A percentile compares a stretch with the other conserved stretches of the same genome.
These are phyloP conservation scores for Ditula angustiorana DNA, from an alignment of 2,888 invertebrate species.

Conservation along the genomic window DNA sequence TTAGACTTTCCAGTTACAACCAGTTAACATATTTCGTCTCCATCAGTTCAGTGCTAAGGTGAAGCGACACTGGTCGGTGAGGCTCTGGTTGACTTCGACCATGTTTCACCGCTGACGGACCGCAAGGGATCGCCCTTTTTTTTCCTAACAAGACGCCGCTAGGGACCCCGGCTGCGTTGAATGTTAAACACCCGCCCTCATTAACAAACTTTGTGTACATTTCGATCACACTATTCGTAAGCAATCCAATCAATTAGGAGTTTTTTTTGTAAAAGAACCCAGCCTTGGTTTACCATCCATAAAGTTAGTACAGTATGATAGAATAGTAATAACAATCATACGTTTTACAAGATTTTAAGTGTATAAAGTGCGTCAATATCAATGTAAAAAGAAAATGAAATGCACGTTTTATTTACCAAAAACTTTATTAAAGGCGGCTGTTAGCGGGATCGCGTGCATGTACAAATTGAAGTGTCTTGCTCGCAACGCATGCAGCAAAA, in stretches of 20 bases:
- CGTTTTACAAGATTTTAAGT: too few species aligned
- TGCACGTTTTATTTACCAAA: conserved; percentile 5
- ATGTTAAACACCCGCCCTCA: conserved; percentile 66
- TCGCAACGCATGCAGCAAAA: conserved; percentile 72
- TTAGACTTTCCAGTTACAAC: too few species aligned
- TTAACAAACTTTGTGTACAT: conserved; percentile 46
- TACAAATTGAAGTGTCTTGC: conserved; percentile 73
- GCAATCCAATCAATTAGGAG: conserved; percentile 1
- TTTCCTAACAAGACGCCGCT: conserved; percentile 64
- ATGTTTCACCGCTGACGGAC: conserved; percentile 66
- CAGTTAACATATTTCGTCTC: too few species aligned
- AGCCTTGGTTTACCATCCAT: background rate
- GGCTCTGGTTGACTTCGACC: conserved; percentile 32
- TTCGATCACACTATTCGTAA: conserved; percentile 26
- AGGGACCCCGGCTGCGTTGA: conserved; percentile 54
- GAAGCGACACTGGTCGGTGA: background rate
- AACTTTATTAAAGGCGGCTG: conserved; percentile 38
- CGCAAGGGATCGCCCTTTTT: conserved; percentile 57
- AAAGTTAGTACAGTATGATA: too few species aligned
- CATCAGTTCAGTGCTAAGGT: background rate
- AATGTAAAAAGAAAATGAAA: background rate
- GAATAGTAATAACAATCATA: too few species aligned
- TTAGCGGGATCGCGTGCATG: conserved; percentile 61
- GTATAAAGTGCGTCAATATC: background rate
- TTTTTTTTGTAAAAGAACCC: too few species aligned